Evolutionary conservation across 2,797 vertebrate genomes (phyloP).

Genomic region (Champsocephalus esox): DNA sequence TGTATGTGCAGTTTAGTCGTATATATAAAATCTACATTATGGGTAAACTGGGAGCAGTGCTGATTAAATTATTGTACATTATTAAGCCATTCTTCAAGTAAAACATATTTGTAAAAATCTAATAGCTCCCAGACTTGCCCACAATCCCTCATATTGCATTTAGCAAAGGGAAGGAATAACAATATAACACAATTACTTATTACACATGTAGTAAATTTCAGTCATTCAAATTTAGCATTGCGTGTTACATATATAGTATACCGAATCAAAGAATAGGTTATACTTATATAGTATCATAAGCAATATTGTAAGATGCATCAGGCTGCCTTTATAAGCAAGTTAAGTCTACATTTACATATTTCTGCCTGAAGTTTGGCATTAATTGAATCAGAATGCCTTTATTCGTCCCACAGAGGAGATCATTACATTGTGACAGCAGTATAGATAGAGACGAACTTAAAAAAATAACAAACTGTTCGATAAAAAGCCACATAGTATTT

Average conservation of each 20-base stretch:
- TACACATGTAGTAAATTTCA: background rate
- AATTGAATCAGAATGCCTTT: no score
- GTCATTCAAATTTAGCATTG: background rate
- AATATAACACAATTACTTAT: background rate
- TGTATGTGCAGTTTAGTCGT: no score
- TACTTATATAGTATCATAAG: background rate
- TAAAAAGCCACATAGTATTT: no score
- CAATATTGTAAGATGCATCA: rapidly evolving
- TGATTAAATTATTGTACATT: no score
- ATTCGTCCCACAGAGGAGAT: background rate
- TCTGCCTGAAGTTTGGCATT: background rate
- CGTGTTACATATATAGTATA: background rate
- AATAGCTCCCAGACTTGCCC: background rate
- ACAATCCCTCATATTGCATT: background rate
- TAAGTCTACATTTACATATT: background rate
- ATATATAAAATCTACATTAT: no score
- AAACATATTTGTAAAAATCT: background rate
- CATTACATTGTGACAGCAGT: no score
- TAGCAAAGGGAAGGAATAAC: no score
- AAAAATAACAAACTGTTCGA: no score
- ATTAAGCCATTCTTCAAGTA: no score
- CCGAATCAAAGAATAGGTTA: background rate
- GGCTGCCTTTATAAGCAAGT: rapidly evolving
- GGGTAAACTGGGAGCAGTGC: no score
- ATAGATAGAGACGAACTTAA: no score